Evolutionary conservation across 2,113 vertebrate genomes (phyloP), one percentile per base, ranked within the genome.

Genomic region (Origma solitaria): DNA sequence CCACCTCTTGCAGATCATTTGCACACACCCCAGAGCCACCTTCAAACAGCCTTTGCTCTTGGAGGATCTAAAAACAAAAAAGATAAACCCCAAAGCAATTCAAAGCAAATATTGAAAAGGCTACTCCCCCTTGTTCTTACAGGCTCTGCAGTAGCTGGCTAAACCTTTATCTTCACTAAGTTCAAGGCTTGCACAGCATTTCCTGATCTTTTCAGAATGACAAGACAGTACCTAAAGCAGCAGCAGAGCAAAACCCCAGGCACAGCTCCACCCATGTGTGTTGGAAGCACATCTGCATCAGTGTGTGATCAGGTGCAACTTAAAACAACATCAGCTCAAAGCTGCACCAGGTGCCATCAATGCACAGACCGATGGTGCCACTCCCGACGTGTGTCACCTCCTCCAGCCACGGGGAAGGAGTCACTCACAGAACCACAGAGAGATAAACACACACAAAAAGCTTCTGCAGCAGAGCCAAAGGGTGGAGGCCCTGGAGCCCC

Each of bases 331-430:
- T 7, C 49, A 56, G 24, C 28, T 38, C 57, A 70, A 47, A 79
- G 44, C 54, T 15, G 62, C 13, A 7, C 18, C 20, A 24, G 40
- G 1, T 73, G 33, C 42, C 62, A 64, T 8, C 10, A 87, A 10
- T 0, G 27, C 21, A 56, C 16, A 64, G 27, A 50, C 7, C 40
- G 30, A 18, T 49, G 20, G 37, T 89, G 42, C 25, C 42, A 33
- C 57, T 69, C 61, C 35, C 56, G 73, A 22, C 14, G 2, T 0
- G 3, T 5, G 3, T 22, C 58, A 16, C 42, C 73, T 42, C 30
- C 35, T 66, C 23, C 56, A 28, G n/a, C 9, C 45, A 28, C 0
- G 0, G 28, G 15, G 38, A 23, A 68, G 27, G n/a, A 49, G 33
- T 28, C 37, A 30, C 20, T 42, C 25, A 17, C 5, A 11, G 44